Conservation (phyloP, 1,140 invertebrate species). For the Helicorthomorpha holstii region DNA sequence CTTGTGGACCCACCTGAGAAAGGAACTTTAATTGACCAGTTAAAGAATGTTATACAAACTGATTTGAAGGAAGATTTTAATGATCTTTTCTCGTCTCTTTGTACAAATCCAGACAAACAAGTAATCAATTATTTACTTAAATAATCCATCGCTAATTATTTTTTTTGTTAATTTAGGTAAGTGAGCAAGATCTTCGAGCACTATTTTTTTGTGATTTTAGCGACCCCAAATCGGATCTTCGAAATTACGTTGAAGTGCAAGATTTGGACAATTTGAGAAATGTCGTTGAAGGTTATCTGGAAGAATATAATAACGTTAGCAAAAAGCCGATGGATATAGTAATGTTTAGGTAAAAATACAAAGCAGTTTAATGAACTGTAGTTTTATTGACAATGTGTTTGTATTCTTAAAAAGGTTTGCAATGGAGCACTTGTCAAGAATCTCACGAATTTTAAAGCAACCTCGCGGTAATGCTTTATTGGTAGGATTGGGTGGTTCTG, state of each 20-base stretch:
- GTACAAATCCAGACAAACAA: neutral
- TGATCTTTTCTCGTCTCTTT: conserved; percentile 25
- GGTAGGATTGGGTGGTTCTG: conserved; percentile 80
- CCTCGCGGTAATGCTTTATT: conserved; percentile 67
- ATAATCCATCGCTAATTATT: neutral
- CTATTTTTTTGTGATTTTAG: conserved; percentile 90
- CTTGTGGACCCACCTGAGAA: conserved; percentile 64
- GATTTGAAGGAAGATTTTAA: conserved; percentile 35
- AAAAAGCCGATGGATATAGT: conserved; percentile 96
- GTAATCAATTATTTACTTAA: neutral
- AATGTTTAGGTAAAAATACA: conserved; percentile 53
- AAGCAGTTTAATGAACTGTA: neutral
- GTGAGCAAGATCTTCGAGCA: conserved; percentile 60
- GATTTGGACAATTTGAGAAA: conserved; percentile 63
- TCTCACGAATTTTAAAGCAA: conserved; percentile 80
- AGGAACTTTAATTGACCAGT: conserved; percentile 53
- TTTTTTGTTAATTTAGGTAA: conserved; percentile 33
- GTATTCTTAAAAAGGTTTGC: conserved; percentile 50
- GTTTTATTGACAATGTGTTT: neutral
- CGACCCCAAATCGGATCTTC: conserved; percentile 77
- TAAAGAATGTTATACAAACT: conserved; percentile 25
- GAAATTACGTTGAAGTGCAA: conserved; percentile 71
- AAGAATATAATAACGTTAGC: conserved; percentile 88
- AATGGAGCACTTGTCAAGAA: conserved; percentile 81
- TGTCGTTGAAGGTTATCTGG: conserved; percentile 77